phyloP scores from a whole-genome alignment of 2,113 vertebrate genomes.

The Anoplopoma fimbria region DNA sequence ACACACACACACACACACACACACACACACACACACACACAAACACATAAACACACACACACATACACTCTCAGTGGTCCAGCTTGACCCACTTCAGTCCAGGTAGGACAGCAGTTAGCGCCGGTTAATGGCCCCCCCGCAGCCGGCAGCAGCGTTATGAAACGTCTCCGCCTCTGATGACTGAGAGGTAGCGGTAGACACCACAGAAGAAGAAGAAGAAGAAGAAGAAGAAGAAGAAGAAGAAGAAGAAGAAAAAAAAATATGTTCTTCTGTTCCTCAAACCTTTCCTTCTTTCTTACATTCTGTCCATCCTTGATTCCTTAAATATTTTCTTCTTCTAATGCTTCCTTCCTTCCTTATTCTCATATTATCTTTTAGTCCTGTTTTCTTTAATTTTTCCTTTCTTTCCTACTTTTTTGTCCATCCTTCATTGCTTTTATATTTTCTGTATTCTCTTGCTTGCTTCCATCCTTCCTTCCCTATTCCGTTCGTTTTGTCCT shows the following conservation, averaged over 20 bases:
- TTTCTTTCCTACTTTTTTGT: background rate
- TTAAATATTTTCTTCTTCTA: too few relatives aligned
- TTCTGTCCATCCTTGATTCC: too few relatives aligned
- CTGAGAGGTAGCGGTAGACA: slow-evolving; percentile 10
- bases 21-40: slow-evolving; percentile 9
- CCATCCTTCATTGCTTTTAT: too few relatives aligned
- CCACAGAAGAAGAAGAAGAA: slow-evolving; percentile 14
- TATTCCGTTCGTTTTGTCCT: background rate
- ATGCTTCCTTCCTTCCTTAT: too few relatives aligned
- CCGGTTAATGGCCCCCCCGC: slow-evolving; percentile 31
- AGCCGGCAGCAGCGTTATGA: slow-evolving; percentile 6
- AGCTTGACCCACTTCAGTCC: slow-evolving; percentile 44
- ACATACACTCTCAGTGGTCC: slow-evolving; percentile 22
- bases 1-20: background rate
- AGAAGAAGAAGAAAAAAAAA: too few relatives aligned
- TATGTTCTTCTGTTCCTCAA: too few relatives aligned
- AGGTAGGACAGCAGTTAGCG: slow-evolving; percentile 21
- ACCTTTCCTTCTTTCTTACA: too few relatives aligned
- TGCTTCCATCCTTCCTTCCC: too few relatives aligned
- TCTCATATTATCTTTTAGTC: too few relatives aligned
- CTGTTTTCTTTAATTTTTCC: too few relatives aligned
- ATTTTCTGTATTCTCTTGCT: background rate
- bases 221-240: slow-evolving; percentile 2
- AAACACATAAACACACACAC: slow-evolving; percentile 14
- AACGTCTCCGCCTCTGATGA: slow-evolving; percentile 11